These are phyloP conservation scores for Miltochrista miniata DNA, from an alignment of 2,888 invertebrate genomes.

Conservation along the genomic window DNA sequence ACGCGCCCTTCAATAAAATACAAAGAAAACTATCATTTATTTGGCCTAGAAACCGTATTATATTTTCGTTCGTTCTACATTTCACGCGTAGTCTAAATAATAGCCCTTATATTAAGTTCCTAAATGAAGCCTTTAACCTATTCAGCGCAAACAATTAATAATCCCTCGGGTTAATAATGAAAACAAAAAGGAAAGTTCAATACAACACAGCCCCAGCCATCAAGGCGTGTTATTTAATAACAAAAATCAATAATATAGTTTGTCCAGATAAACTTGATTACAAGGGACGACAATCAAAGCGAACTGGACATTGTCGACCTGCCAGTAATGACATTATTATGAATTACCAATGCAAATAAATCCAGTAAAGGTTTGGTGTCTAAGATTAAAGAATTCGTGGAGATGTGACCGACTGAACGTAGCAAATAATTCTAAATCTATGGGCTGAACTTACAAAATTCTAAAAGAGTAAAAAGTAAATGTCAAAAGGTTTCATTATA, in stretches of 20 bases:
- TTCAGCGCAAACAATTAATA: constrained; percentile 4
- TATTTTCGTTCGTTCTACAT: too few relatives aligned
- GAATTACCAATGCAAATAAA: constrained; percentile 80
- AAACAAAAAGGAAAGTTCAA: constrained; percentile 36
- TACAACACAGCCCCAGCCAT: constrained; percentile 27
- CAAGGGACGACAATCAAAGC: constrained; percentile 66
- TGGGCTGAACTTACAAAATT: too few relatives aligned
- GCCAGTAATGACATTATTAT: constrained; percentile 68
- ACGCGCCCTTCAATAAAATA: too few relatives aligned
- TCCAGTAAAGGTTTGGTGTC: constrained; percentile 54
- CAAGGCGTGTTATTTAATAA: constrained; percentile 49
- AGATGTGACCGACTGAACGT: constrained; percentile 12
- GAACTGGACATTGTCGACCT: constrained; percentile 51
- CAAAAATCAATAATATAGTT: constrained; percentile 60
- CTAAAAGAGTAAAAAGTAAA: too few relatives aligned
- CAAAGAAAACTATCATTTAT: too few relatives aligned
- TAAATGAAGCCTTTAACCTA: background rate
- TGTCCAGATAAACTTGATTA: constrained; percentile 56
- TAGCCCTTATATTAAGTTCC: background rate
- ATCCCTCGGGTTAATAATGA: constrained; percentile 1
- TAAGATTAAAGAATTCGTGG: constrained; percentile 31
- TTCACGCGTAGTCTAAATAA: background rate
- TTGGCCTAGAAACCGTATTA: too few relatives aligned
- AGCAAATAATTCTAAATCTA: too few relatives aligned
- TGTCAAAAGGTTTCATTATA: too few relatives aligned